A percentile compares a stretch with the other conserved stretches of the same genome.
Evolutionary conservation across 2,113 vertebrate genomes (phyloP).

Genomic region (Glaucidium brasilianum): DNA sequence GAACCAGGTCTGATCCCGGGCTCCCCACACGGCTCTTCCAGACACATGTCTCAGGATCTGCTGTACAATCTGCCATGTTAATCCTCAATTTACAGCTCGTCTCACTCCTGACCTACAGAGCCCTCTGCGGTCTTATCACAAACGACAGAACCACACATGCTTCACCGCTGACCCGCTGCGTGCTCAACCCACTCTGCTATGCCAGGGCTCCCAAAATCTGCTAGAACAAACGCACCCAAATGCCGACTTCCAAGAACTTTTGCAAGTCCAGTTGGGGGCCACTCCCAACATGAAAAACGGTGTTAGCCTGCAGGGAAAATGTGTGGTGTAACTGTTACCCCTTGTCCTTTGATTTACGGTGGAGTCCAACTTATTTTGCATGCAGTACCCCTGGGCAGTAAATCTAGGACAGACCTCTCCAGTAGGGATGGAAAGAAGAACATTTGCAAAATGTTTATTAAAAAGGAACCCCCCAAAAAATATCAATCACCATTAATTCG

Average conservation of each 20-base stretch:
- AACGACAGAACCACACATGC: background rate
- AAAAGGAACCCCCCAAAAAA: background rate
- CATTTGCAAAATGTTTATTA: background rate
- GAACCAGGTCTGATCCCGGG: accelerated
- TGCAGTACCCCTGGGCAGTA: background rate
- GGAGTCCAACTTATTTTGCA: background rate
- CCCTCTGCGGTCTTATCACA: background rate
- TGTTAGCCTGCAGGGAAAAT: background rate
- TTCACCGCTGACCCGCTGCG: accelerated
- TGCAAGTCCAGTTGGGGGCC: background rate
- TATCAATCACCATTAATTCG: background rate
- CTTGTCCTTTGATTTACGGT: background rate
- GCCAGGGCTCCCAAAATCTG: background rate
- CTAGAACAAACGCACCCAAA: background rate
- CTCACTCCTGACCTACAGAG: background rate
- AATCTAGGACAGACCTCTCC: background rate
- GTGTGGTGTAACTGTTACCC: background rate
- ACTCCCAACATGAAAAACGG: background rate
- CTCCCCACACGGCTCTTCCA: background rate
- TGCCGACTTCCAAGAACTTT: background rate
- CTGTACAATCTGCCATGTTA: background rate
- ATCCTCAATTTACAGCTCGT: background rate
- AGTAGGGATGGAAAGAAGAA: background rate
- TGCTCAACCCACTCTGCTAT: background rate
- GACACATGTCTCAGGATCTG: background rate